Evolutionary conservation across 2,888 invertebrate species (phyloP).

Genomic region (Theretra japonica): DNA sequence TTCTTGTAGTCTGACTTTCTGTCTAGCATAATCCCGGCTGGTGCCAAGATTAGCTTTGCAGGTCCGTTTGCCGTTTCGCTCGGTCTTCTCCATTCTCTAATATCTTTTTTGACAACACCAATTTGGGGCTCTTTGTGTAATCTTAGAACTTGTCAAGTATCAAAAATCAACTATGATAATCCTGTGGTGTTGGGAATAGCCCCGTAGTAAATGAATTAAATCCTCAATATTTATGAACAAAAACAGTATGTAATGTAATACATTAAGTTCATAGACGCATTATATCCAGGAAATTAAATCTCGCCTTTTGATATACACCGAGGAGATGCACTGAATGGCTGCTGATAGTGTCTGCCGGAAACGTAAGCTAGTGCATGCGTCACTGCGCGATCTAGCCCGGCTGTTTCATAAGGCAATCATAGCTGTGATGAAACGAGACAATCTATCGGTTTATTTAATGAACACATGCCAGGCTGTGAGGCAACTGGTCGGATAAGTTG

Average conservation of each 20-base stretch:
- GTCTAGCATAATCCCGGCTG: too few species aligned
- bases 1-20: too few species aligned
- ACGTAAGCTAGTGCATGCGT: conserved; percentile 11
- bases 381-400: not conserved
- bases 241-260: not conserved
- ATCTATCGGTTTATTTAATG: conserved; percentile 20
- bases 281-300: not conserved
- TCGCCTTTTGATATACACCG: not conserved
- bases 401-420: conserved; percentile 13
- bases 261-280: not conserved
- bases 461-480: conserved; percentile 17
- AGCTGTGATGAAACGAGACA: conserved; percentile 19
- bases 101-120: too few species aligned
- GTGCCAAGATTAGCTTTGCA: too few species aligned
- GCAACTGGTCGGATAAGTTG: conserved; percentile 21
- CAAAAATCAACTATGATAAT: too few species aligned
- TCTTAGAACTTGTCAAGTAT: too few species aligned
- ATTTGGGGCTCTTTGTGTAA: too few species aligned
- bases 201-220: too few species aligned
- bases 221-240: too few species aligned
- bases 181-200: too few species aligned
- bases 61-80: too few species aligned
- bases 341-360: conserved; percentile 23
- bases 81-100: too few species aligned
- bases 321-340: not conserved